Conservation (phyloP, 2,797 vertebrate genomes). For the Sciaenops ocellatus region DNA sequence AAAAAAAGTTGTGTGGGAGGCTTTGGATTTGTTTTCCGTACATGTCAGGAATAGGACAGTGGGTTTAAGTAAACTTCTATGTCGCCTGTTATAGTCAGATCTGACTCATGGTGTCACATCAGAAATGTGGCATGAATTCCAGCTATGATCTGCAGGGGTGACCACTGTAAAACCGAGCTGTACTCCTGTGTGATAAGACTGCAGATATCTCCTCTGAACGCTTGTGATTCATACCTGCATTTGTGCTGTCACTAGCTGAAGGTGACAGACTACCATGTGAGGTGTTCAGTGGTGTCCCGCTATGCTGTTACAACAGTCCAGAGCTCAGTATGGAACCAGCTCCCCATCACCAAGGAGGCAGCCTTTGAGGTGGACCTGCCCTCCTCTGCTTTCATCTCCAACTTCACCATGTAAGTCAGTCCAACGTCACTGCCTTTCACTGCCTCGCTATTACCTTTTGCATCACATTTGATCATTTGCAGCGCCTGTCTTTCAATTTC, state of each 20-base stretch:
- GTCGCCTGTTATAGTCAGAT: background rate
- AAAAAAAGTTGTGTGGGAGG: background rate
- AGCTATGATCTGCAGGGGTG: background rate
- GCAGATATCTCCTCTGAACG: background rate
- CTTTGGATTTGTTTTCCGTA: constrained; percentile 7
- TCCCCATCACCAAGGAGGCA: constrained; percentile 86
- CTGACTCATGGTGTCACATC: background rate
- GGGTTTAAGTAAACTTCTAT: background rate
- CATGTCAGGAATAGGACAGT: background rate
- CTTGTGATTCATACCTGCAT: constrained; percentile 15
- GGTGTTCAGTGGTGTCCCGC: constrained; percentile 86
- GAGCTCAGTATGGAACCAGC: constrained; percentile 88
- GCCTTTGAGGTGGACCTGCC: constrained; percentile 90
- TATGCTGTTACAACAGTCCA: constrained; percentile 88
- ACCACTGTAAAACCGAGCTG: too few relatives aligned
- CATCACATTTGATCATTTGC: background rate
- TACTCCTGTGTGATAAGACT: background rate
- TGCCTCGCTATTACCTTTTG: background rate
- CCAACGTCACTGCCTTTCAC: background rate
- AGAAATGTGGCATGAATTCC: background rate
- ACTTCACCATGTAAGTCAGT: constrained; percentile 90
- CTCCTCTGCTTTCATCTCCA: constrained; percentile 90
- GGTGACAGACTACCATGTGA: constrained; percentile 88
- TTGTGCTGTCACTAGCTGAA: constrained; percentile 78
- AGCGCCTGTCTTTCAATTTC: constrained; percentile 1